phyloP scores from a whole-genome alignment of 2,113 vertebrate species.

The Ciconia stormi region DNA sequence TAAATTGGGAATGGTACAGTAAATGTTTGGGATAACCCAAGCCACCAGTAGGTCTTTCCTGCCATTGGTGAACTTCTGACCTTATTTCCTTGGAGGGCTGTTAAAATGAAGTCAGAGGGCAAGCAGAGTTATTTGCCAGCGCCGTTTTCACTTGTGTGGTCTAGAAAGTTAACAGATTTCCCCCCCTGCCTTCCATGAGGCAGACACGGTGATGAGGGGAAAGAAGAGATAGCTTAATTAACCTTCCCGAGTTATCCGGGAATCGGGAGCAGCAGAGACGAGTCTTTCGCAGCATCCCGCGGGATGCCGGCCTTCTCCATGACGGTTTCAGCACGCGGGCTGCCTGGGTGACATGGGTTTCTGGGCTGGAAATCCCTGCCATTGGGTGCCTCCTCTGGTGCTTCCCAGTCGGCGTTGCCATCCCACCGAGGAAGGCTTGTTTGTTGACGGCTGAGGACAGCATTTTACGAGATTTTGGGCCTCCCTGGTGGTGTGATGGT shows the following conservation, averaged over 20 bases:
- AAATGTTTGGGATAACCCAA: conserved; percentile 79
- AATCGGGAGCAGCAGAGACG: neutral
- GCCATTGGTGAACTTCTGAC: conserved; percentile 93
- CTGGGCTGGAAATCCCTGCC: neutral
- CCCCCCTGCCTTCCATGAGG: conserved; percentile 54
- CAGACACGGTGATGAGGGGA: neutral
- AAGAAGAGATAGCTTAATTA: conserved; percentile 35
- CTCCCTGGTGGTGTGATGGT: neutral
- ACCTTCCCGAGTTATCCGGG: neutral
- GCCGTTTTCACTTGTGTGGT: conserved; percentile 92
- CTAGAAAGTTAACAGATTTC: conserved; percentile 87
- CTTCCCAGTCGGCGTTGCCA: neutral
- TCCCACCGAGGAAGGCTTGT: fast-evolving
- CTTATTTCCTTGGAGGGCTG: conserved; percentile 86
- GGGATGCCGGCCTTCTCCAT: neutral
- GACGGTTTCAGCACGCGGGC: neutral
- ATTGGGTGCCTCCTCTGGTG: neutral
- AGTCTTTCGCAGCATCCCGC: neutral
- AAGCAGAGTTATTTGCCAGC: conserved; percentile 89
- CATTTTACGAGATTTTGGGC: neutral
- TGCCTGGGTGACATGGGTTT: neutral
- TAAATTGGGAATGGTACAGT: conserved; percentile 73
- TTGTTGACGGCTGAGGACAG: neutral
- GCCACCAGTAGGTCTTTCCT: conserved; percentile 83
- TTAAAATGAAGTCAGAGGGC: conserved; percentile 93